phyloP scores from a whole-genome alignment of 2,888 invertebrate genomes.

The Drosophila rubida region DNA sequence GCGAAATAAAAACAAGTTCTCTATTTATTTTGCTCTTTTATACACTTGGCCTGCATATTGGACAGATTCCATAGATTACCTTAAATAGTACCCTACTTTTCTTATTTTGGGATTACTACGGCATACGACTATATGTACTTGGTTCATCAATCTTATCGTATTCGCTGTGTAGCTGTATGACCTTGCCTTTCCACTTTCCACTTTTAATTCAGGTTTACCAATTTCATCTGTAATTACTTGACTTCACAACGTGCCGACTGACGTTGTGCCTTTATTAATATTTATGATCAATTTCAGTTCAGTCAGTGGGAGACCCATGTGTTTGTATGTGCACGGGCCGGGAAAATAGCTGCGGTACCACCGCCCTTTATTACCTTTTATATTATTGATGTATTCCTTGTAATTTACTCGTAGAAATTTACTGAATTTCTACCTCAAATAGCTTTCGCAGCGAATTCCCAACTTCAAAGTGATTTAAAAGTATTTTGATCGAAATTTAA shows the following conservation, averaged over 20 bases:
- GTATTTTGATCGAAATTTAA: neutral
- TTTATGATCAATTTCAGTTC: constrained; percentile 59
- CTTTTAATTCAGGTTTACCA: constrained; percentile 15
- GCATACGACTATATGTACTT: neutral
- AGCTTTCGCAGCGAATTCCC: constrained; percentile 1
- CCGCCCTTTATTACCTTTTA: constrained; percentile 11
- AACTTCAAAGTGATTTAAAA: neutral
- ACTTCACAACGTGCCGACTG: constrained; percentile 25
- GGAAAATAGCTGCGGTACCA: neutral
- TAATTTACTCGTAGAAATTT: constrained; percentile 30
- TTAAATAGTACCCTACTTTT: neutral
- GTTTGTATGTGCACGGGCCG: neutral
- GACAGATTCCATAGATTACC: constrained; percentile 40
- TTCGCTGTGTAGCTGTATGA: neutral
- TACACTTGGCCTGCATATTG: constrained; percentile 20
- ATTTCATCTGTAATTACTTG: constrained; percentile 46
- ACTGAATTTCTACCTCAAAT: neutral
- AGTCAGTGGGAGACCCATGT: neutral
- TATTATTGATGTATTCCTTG: constrained; percentile 42
- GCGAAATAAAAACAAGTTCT: constrained; percentile 33
- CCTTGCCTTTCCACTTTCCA: constrained; percentile 4
- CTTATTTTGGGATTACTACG: neutral
- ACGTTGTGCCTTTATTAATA: constrained; percentile 49
- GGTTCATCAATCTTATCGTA: neutral
- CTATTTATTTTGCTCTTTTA: constrained; percentile 37